Percentiles rank a stretch among this genome's conserved stretches.
Conservation (phyloP, 2,113 vertebrate genomes). For the Nycticryphes semicollaris region DNA sequence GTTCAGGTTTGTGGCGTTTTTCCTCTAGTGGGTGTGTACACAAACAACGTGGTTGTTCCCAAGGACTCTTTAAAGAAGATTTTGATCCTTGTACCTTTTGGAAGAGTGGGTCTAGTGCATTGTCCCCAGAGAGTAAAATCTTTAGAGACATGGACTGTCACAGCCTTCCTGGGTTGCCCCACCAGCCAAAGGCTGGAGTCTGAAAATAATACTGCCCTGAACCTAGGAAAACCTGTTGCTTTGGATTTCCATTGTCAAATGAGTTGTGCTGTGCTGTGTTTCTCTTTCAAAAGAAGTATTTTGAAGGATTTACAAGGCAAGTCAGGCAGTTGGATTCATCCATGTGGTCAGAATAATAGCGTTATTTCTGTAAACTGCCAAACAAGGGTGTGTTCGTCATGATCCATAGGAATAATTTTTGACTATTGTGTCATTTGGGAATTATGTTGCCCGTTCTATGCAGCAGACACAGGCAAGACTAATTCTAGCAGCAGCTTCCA, state of each 20-base stretch:
- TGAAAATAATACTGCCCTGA: background rate
- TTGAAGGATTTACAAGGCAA: background rate
- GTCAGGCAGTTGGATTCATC: background rate
- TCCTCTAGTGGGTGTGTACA: background rate
- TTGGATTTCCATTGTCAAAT: background rate
- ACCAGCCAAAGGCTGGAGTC: background rate
- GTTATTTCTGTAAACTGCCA: background rate
- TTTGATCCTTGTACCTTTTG: background rate
- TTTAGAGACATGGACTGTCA: background rate
- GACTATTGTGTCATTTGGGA: background rate
- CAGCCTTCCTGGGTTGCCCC: background rate
- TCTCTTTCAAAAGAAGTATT: background rate
- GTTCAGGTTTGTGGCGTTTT: conserved; percentile 81
- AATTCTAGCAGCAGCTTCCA: background rate
- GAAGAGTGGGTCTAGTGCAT: background rate
- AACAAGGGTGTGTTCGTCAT: fast-evolving
- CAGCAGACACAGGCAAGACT: background rate
- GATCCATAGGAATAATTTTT: background rate
- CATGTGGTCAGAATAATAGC: background rate
- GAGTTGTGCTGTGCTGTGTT: background rate
- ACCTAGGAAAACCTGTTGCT: background rate
- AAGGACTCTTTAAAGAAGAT: background rate
- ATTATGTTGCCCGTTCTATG: background rate
- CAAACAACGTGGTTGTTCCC: background rate
- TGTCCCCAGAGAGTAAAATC: background rate